These are phyloP conservation scores for Cygnus atratus DNA, from an alignment of 2,113 vertebrate genomes.

Conservation along the genomic window DNA sequence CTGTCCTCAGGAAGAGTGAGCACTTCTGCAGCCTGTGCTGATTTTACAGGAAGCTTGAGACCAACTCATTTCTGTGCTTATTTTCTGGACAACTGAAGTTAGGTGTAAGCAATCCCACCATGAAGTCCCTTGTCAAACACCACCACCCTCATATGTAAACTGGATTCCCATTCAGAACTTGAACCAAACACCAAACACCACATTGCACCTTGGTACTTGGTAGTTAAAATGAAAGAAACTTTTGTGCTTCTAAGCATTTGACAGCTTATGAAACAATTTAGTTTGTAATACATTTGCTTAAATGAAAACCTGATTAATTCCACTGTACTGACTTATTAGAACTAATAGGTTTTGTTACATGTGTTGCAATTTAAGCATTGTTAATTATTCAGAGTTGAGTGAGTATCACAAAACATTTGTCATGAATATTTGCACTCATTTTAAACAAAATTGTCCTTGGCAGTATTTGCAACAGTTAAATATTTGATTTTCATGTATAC, in stretches of 20 bases:
- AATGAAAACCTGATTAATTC: slow-evolving; percentile 72
- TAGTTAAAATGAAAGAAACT: slow-evolving; percentile 14
- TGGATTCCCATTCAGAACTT: neutral
- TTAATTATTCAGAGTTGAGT: slow-evolving; percentile 67
- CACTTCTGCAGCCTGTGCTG: neutral
- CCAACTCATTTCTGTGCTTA: neutral
- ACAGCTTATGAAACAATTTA: slow-evolving; percentile 72
- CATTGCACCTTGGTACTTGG: neutral
- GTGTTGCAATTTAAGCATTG: slow-evolving; percentile 67
- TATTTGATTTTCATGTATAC: slow-evolving; percentile 68
- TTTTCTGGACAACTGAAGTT: neutral
- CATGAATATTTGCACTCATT: slow-evolving; percentile 71
- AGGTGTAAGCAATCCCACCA: neutral
- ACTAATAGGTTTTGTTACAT: slow-evolving; percentile 65
- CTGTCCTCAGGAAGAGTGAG: neutral
- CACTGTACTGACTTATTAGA: slow-evolving; percentile 64
- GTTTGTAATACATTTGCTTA: slow-evolving; percentile 71
- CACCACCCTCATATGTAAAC: neutral
- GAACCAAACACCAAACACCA: neutral
- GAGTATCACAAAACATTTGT: slow-evolving; percentile 70
- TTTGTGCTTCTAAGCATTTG: slow-evolving; percentile 40
- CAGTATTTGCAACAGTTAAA: slow-evolving; percentile 65
- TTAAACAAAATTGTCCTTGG: slow-evolving; percentile 69
- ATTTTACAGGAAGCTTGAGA: neutral
- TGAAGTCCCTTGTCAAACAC: neutral